phyloP scores from a whole-genome alignment of 2,797 vertebrate species.

The Brotogeris chrysoptera region DNA sequence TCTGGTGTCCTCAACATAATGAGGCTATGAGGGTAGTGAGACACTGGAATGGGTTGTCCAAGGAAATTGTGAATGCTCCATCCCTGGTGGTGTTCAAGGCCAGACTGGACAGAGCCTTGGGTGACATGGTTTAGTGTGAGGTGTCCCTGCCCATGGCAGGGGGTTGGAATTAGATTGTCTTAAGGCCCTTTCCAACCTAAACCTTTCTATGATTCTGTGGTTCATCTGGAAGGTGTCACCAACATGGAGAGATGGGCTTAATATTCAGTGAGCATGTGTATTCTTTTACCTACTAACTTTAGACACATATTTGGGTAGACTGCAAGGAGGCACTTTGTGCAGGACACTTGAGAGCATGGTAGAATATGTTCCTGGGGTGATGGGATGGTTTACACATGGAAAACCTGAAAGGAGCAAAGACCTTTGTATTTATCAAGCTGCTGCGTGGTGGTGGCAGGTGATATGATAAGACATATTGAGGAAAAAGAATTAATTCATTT shows the following conservation, averaged over 20 bases:
- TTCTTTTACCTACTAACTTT: not conserved
- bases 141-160: not conserved
- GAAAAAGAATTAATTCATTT: slow-evolving; percentile 2
- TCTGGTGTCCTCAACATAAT: not conserved
- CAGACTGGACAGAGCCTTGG: not conserved
- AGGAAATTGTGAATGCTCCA: not conserved
- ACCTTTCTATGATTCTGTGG: not conserved
- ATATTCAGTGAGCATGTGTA: not conserved
- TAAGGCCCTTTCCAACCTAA: not conserved
- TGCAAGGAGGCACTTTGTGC: not conserved
- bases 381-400: not conserved
- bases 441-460: not conserved
- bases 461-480: not conserved
- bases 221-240: not conserved
- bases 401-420: not conserved
- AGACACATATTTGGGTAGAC: not conserved
- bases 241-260: not conserved
- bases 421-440: not conserved
- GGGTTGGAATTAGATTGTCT: not conserved
- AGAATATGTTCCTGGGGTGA: not conserved
- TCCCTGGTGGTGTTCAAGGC: not conserved
- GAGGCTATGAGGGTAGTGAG: not conserved
- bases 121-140: not conserved
- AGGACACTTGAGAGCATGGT: not conserved
- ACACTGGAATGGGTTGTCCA: not conserved